These are phyloP conservation scores for Macrophya annulata DNA, from an alignment of 2,888 invertebrate genomes.

Conservation along the genomic window DNA sequence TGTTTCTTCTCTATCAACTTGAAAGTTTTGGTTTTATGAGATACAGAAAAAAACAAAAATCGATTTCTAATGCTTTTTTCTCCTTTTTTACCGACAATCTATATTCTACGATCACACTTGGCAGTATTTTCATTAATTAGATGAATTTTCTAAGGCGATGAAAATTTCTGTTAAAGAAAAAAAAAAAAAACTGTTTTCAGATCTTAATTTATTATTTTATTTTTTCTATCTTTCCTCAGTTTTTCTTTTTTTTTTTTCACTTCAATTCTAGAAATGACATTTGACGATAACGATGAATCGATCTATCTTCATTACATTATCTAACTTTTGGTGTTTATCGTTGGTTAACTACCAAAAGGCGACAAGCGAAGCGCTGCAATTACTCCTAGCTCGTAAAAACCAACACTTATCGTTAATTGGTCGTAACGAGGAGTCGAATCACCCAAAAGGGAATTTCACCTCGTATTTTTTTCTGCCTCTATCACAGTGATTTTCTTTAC, in stretches of 20 bases:
- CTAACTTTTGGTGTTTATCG: background rate
- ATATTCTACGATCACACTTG: background rate
- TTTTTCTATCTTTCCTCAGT: background rate
- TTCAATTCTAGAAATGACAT: background rate
- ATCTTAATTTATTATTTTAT: background rate
- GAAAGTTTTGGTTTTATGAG: too few relatives aligned
- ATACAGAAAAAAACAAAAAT: background rate
- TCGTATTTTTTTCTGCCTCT: background rate
- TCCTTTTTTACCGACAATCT: background rate
- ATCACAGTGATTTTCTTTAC: background rate
- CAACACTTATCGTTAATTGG: constrained; percentile 22
- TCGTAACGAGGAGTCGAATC: constrained; percentile 9
- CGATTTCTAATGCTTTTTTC: background rate
- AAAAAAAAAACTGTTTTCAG: background rate
- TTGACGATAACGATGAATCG: background rate
- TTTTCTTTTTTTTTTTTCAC: background rate
- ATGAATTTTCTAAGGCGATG: too few relatives aligned
- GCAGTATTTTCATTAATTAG: background rate
- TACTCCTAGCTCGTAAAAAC: constrained; percentile 22
- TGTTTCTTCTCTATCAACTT: too few relatives aligned
- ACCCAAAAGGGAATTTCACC: background rate
- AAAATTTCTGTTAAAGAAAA: too few relatives aligned
- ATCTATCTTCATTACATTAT: constrained; percentile 8
- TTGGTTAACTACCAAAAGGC: background rate
- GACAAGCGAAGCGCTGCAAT: background rate